Base-by-base conservation (phyloP, 2,797 vertebrate genomes). In the Meda fulgida region DNA sequence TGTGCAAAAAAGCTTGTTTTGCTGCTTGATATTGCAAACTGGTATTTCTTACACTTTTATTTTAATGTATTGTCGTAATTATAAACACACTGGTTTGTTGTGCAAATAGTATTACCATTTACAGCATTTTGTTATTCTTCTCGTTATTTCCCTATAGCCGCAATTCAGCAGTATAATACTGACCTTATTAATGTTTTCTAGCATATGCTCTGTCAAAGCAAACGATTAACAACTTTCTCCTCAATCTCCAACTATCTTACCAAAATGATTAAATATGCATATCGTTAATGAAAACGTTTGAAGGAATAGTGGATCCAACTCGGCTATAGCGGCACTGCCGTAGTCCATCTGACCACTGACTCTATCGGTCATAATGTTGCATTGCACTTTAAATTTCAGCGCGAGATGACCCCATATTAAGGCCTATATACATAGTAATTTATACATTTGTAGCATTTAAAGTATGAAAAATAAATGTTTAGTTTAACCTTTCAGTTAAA, bases 301-400 rank as follows among this genome's bases (percentile, higher is more conserved):
- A 43, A 13, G 11, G 40, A 43, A 43, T 43, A 7, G 36, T 16
- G 16, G 7, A 72, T 9, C 70, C 13, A 70, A 14, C 23, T 70
- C 67, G 7, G 11, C 38, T 14, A n/a, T n/a, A 6, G n/a, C 11
- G 55, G 4, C 3, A 18, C 7, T 19, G 29, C 31, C 31, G 31
- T 31, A 31, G 31, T 55, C 4, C 78, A 69, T 38, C 40, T 53
- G 19, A 11, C 29, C 36, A 53, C 13, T 43, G 34, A 34, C 80
- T 38, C 85, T 86, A 21, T 36, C 5, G 80, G 75, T 78, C 43
- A 78, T 34, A 48, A 1, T 34, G n/a, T 14, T 48, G 21, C n/a
- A 63, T 40, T 13, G 69, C 23, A 29, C 29, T 16, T 34, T 7
- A 53, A 34, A 10, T 77, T 46, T 26, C 19, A 21, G 1, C 18